phyloP scores from a whole-genome alignment of 2,113 vertebrate species.

The Cromileptes altivelis region DNA sequence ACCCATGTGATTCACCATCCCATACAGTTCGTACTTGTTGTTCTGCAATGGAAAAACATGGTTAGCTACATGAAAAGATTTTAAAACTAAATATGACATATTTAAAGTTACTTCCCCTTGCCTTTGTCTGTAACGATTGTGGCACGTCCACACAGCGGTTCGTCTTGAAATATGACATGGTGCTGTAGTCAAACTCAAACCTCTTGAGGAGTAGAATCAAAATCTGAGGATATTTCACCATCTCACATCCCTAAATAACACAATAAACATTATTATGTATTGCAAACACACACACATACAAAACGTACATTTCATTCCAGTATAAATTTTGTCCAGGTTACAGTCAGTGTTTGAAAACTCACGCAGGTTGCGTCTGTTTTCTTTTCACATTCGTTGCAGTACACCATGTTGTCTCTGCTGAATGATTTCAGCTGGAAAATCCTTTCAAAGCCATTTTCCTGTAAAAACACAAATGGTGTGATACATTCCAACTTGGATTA shows the following conservation, averaged over 20 bases:
- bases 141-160: conserved; percentile 54
- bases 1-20: conserved; percentile 70
- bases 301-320: background rate
- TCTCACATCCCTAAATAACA: conserved; percentile 52
- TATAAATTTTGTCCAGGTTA: background rate
- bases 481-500: conserved; percentile 30
- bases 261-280: too few relatives aligned
- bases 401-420: conserved; percentile 62
- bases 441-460: conserved; percentile 28
- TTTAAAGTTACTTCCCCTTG: background rate
- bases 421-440: conserved; percentile 25
- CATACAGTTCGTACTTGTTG: conserved; percentile 68
- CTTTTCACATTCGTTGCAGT: conserved; percentile 54
- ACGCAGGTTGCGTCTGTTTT: conserved; percentile 67
- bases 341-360: conserved; percentile 23
- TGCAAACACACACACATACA: too few relatives aligned
- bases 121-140: conserved; percentile 2
- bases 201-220: conserved; percentile 75
- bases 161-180: conserved; percentile 62
- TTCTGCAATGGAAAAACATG: conserved; percentile 25
- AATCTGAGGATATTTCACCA: conserved; percentile 51
- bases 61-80: background rate
- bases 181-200: conserved; percentile 59
- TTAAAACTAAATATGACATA: background rate
- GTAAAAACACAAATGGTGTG: background rate